phyloP scores from a whole-genome alignment of 2,797 vertebrate genomes.

The Monodelphis domestica region DNA sequence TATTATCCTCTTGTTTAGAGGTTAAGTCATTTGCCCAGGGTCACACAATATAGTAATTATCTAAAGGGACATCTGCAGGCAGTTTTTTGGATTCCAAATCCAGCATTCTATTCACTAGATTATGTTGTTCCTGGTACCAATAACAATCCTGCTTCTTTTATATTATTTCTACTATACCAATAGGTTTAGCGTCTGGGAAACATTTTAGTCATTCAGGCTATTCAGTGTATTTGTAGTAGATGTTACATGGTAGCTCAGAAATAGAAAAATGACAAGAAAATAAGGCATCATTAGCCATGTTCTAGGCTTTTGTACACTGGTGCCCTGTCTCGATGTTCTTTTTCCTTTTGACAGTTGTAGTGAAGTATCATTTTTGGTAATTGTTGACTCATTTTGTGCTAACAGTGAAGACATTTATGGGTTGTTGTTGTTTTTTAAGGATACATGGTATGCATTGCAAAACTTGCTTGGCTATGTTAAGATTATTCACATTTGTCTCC shows the following conservation, averaged over 20 bases:
- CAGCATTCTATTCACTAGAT: not conserved
- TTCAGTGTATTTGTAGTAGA: conserved; percentile 75
- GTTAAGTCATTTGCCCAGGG: not conserved
- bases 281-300: conserved; percentile 78
- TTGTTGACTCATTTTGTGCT: conserved; percentile 74
- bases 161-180: conserved; percentile 41
- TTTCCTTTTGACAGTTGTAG: conserved; percentile 78
- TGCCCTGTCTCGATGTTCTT: conserved; percentile 75
- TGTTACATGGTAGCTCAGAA: conserved; percentile 74
- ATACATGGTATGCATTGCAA: conserved; percentile 68
- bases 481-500: conserved; percentile 62
- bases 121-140: conserved; percentile 20
- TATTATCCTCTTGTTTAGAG: not conserved
- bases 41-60: not conserved
- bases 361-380: conserved; percentile 80
- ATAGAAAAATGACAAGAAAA: conserved; percentile 81
- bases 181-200: conserved; percentile 73
- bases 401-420: conserved; percentile 67
- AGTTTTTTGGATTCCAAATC: not conserved
- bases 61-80: not conserved
- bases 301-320: conserved; percentile 72
- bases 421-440: conserved; percentile 55
- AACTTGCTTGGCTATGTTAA: conserved; percentile 70
- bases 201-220: conserved; percentile 75
- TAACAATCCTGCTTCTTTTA: conserved; percentile 61